phyloP scores from a whole-genome alignment of 2,888 invertebrate species.

The Dioctria linearis region DNA sequence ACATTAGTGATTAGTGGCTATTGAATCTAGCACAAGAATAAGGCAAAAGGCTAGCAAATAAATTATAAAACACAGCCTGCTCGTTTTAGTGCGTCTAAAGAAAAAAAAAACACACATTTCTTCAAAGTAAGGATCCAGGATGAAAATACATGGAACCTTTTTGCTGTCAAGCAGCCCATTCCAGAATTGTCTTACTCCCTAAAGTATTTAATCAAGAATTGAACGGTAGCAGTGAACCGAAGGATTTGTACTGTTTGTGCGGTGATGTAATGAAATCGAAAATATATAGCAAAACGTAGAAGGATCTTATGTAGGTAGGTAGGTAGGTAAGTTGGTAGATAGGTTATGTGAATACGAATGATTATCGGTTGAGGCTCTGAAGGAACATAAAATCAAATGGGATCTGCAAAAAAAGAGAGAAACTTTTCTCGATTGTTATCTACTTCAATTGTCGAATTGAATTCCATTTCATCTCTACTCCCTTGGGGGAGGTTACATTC shows the following conservation, averaged over 20 bases:
- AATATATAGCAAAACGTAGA: conserved; percentile 19
- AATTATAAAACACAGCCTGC: not conserved
- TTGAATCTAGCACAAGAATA: not conserved
- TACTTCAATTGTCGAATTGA: conserved; percentile 49
- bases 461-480: conserved; percentile 1
- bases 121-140: not conserved
- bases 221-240: not conserved
- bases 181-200: conserved; percentile 18
- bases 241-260: not conserved
- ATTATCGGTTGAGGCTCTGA: not conserved
- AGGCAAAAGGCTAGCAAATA: not conserved
- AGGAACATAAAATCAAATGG: conserved; percentile 36
- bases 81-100: not conserved
- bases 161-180: conserved; percentile 20
- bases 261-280: conserved; percentile 46
- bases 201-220: conserved; percentile 44
- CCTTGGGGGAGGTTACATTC: not conserved
- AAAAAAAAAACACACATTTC: not conserved
- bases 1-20: not conserved
- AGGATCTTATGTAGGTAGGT: too few relatives aligned
- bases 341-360: too few relatives aligned
- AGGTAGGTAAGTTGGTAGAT: too few relatives aligned
- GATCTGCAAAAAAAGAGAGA: conserved; percentile 29
- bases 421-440: conserved; percentile 40
- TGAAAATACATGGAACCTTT: not conserved